Conservation (phyloP, 2,888 invertebrate species). For the Euclidia mi region DNA sequence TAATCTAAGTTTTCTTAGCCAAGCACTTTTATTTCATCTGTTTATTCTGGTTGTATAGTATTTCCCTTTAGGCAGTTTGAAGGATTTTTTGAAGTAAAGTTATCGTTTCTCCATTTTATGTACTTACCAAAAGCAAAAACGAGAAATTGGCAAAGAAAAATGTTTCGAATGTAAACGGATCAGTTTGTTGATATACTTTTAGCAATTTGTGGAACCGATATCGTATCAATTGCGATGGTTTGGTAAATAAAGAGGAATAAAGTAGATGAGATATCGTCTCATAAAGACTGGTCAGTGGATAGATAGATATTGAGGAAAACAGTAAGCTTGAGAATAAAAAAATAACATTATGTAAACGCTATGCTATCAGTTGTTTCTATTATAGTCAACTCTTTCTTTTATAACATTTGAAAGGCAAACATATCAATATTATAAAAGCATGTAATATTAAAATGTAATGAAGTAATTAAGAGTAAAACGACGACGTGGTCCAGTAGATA, state of each 20-base stretch:
- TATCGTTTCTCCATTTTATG: constrained; percentile 28
- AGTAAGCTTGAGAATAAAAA: no score
- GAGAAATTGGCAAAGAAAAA: constrained; percentile 28
- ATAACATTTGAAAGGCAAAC: no score
- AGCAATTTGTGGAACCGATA: neutral
- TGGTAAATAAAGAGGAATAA: constrained; percentile 1
- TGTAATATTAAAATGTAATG: no score
- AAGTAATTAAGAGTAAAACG: no score
- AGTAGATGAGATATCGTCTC: no score
- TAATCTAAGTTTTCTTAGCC: constrained; percentile 28
- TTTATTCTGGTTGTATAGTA: constrained; percentile 41
- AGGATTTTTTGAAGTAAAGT: constrained; percentile 38
- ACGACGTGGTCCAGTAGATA: no score
- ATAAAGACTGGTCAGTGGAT: no score
- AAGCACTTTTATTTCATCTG: constrained; percentile 35
- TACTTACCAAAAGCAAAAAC: constrained; percentile 26
- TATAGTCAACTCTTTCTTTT: no score
- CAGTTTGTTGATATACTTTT: constrained; percentile 12
- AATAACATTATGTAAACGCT: no score
- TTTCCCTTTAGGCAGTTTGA: constrained; percentile 23
- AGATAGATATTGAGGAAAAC: no score
- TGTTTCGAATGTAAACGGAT: constrained; percentile 36
- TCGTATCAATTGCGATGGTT: neutral
- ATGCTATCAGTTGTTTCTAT: no score
- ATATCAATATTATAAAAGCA: no score